Evolutionary conservation across 2,888 invertebrate species (phyloP).

Genomic region (Drosophila quinaria): DNA sequence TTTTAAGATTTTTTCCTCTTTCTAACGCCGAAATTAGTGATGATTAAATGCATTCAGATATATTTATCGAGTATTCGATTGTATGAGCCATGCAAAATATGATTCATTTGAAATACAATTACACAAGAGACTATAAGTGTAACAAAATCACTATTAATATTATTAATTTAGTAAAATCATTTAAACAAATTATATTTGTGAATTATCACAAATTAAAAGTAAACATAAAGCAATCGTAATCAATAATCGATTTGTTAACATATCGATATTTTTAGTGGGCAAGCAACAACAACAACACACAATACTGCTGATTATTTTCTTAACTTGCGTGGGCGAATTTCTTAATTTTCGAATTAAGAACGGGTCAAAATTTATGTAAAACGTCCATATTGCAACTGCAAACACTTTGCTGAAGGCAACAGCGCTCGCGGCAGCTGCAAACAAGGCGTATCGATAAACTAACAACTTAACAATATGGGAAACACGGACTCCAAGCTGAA

Average conservation of each 20-base stretch:
- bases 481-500: conserved; percentile 99
- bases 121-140: too few relatives aligned
- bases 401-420: conserved; percentile 43
- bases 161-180: too few relatives aligned
- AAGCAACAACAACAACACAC: conserved; percentile 13
- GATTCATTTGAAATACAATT: neutral
- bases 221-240: neutral
- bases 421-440: conserved; percentile 36
- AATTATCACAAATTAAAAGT: neutral
- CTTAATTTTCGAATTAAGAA: conserved; percentile 53
- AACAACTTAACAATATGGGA: conserved; percentile 90
- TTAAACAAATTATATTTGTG: too few relatives aligned
- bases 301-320: conserved; percentile 48
- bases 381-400: conserved; percentile 4
- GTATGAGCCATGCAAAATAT: neutral
- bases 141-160: neutral
- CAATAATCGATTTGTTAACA: neutral
- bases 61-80: neutral
- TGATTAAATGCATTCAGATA: too few relatives aligned
- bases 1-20: conserved; percentile 19
- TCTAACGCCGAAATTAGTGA: too few relatives aligned
- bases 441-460: conserved; percentile 10
- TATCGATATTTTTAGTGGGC: conserved; percentile 30
- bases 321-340: conserved; percentile 72
- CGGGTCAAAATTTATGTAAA: conserved; percentile 48